Percentiles rank a stretch among this genome's conserved stretches.
These are phyloP conservation scores for Chaitophorus viminalis DNA, from an alignment of 2,888 invertebrate species.

Conservation along the genomic window DNA sequence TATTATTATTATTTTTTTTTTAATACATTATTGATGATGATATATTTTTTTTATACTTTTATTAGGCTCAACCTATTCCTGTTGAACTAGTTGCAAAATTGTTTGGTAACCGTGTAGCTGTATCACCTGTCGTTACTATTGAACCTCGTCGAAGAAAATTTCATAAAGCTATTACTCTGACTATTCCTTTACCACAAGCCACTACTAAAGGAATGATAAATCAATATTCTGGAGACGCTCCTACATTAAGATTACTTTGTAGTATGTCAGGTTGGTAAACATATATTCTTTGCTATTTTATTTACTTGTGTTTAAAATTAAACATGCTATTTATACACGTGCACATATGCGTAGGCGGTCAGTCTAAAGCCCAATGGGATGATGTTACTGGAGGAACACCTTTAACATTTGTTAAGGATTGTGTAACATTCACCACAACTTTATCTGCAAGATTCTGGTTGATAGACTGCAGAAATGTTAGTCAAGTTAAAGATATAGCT, in stretches of 20 bases:
- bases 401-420: conserved; percentile 93
- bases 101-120: conserved; percentile 94
- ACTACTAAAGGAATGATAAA: conserved; percentile 84
- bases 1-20: neutral
- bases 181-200: conserved; percentile 86
- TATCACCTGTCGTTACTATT: conserved; percentile 97
- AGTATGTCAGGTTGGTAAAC: conserved; percentile 84
- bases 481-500: conserved; percentile 95
- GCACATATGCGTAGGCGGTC: conserved; percentile 77
- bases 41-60: conserved; percentile 3
- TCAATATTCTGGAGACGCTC: conserved; percentile 81
- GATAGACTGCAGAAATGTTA: conserved; percentile 96
- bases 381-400: conserved; percentile 99
- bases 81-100: conserved; percentile 85
- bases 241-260: conserved; percentile 89
- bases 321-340: no score
- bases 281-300: neutral
- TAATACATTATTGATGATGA: neutral
- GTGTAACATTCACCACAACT: conserved; percentile 98
- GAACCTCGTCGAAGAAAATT: conserved; percentile 98
- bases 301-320: neutral
- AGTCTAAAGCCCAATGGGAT: conserved; percentile 97
- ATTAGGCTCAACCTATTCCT: conserved; percentile 91
- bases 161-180: conserved; percentile 97
- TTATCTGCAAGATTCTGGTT: conserved; percentile 99